Percentiles rank a stretch among this genome's conserved stretches.
These are phyloP conservation scores for Lichenostomus cassidix DNA, from an alignment of 2,113 vertebrate species.

Conservation along the genomic window DNA sequence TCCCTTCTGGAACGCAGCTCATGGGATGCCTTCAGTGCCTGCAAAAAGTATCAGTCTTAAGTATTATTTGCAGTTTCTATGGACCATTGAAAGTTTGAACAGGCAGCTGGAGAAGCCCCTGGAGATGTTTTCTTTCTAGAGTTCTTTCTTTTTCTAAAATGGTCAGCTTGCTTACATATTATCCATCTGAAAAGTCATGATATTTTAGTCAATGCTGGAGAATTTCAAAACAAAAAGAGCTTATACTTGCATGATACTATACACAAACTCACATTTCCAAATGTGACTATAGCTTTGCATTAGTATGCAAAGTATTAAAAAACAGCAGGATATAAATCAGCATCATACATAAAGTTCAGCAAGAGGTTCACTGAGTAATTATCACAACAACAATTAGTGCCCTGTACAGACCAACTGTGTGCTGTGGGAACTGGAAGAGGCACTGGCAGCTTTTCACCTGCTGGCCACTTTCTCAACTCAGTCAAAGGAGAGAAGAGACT, in stretches of 20 bases:
- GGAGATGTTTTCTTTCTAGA: neutral
- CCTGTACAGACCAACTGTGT: neutral
- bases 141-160: neutral
- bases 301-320: neutral
- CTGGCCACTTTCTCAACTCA: neutral
- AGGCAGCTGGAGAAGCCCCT: neutral
- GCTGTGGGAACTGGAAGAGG: neutral
- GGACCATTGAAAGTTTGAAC: neutral
- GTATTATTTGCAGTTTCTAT: neutral
- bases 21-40: neutral
- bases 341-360: neutral
- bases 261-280: neutral
- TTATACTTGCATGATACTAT: neutral
- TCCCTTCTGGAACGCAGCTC: neutral
- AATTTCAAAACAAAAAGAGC: neutral
- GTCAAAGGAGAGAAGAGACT: neutral
- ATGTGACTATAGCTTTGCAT: neutral
- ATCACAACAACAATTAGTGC: neutral
- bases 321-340: neutral
- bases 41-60: conserved; percentile 40
- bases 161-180: neutral
- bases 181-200: neutral
- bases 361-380: neutral
- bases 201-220: neutral
- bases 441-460: neutral